phyloP scores from a whole-genome alignment of 2,888 invertebrate genomes.

The Meghimatium bilineatum region DNA sequence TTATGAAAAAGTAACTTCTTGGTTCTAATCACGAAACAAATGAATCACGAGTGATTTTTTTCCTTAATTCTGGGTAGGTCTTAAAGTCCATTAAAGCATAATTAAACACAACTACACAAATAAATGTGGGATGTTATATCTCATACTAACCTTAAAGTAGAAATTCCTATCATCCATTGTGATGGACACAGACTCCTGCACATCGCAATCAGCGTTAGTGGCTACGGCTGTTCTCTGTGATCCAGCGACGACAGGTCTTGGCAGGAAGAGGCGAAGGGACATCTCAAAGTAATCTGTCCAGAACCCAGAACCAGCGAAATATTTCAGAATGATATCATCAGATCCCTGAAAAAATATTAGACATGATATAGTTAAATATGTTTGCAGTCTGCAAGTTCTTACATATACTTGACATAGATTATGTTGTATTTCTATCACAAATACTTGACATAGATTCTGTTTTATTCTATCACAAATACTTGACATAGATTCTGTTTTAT shows the following conservation, averaged over 20 bases:
- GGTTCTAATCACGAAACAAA: too few species aligned
- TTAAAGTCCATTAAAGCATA: background rate
- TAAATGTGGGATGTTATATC: too few species aligned
- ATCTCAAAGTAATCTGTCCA: constrained; percentile 48
- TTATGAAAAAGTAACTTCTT: too few species aligned
- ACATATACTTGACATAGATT: too few species aligned
- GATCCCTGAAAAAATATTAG: constrained; percentile 29
- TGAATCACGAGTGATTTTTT: too few species aligned
- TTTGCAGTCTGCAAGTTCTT: too few species aligned
- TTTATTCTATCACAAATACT: too few species aligned
- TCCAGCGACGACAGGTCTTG: background rate
- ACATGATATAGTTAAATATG: too few species aligned
- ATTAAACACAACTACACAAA: too few species aligned
- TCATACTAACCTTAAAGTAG: constrained; percentile 45
- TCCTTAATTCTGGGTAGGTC: background rate
- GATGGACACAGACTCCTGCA: constrained; percentile 49
- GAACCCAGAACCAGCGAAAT: constrained; percentile 53
- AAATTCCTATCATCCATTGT: constrained; percentile 41
- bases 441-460: too few species aligned
- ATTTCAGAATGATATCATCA: constrained; percentile 42
- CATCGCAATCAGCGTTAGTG: constrained; percentile 54
- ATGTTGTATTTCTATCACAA: too few species aligned
- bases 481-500: too few species aligned
- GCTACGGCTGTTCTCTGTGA: constrained; percentile 41
- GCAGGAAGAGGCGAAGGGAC: constrained; percentile 38